Conservation (phyloP, 2,888 invertebrate genomes). For the Zele albiditarsus region DNA sequence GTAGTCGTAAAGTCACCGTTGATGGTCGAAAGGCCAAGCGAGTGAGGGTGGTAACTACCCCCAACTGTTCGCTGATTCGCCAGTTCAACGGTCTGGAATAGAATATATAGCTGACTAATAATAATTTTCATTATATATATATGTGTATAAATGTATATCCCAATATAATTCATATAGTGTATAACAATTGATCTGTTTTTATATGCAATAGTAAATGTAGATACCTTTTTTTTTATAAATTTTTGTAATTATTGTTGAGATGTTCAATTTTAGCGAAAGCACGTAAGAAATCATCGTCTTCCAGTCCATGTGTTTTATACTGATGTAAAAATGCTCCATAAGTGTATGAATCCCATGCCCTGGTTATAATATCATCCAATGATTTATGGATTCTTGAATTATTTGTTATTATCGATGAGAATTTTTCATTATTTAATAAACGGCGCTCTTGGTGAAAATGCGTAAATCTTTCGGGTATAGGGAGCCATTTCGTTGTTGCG, state of each 20-base stretch:
- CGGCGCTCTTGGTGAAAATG: constrained; percentile 69
- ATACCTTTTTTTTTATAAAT: constrained; percentile 51
- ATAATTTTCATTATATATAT: neutral
- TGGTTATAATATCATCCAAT: constrained; percentile 70
- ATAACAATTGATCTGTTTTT: neutral
- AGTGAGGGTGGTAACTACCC: neutral
- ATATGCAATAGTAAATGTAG: neutral
- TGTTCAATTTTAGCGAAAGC: constrained; percentile 74
- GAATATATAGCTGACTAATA: neutral
- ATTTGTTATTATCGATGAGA: constrained; percentile 72
- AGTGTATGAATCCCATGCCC: constrained; percentile 74
- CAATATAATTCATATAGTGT: neutral
- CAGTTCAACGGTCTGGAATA: neutral
- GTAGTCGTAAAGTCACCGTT: neutral
- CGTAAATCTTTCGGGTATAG: constrained; percentile 62
- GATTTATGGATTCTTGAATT: constrained; percentile 70
- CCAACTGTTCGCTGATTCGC: neutral
- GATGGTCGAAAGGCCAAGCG: neutral
- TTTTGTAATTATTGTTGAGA: constrained; percentile 72
- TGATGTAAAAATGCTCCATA: constrained; percentile 75
- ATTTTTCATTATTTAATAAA: constrained; percentile 71
- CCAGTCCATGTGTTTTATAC: constrained; percentile 73
- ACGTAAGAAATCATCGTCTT: constrained; percentile 73
- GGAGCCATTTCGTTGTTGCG: constrained; percentile 68
- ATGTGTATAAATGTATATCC: neutral